Percentiles rank a stretch among this genome's conserved stretches.
These are phyloP conservation scores for Zaprionus tsacasi DNA, from an alignment of 1,140 invertebrate species.

Conservation along the genomic window DNA sequence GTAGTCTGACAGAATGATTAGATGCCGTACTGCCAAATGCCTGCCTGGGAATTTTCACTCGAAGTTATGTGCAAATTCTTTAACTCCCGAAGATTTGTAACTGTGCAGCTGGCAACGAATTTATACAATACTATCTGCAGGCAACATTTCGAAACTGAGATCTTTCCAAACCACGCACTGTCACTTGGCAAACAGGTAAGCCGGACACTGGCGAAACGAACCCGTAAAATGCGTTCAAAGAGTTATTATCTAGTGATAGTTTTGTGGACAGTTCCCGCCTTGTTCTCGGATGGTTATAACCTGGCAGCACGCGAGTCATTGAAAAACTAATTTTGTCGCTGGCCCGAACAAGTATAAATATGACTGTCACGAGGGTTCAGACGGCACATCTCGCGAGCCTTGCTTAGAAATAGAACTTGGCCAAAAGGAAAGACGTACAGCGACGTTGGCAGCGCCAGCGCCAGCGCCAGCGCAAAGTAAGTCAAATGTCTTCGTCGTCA, in stretches of 20 bases:
- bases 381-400: slow-evolving; percentile 53
- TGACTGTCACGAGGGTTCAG: slow-evolving; percentile 72
- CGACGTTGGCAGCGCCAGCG: slow-evolving; percentile 39
- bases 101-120: not conserved
- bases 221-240: not conserved
- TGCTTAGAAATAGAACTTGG: slow-evolving; percentile 79
- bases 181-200: not conserved
- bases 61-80: no score
- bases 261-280: slow-evolving; percentile 19
- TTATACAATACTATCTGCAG: not conserved
- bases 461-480: slow-evolving; percentile 64
- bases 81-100: no score
- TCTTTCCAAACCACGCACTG: not conserved
- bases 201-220: not conserved
- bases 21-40: no score
- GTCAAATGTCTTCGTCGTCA: slow-evolving; percentile 71
- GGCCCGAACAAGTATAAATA: slow-evolving; percentile 79
- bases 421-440: slow-evolving; percentile 44
- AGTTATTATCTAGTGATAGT: not conserved
- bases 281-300: slow-evolving; percentile 59
- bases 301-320: slow-evolving; percentile 72
- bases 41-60: no score
- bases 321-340: slow-evolving; percentile 82
- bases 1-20: no score
- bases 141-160: not conserved